These are phyloP conservation scores for Spatulosminthurus flaviceps DNA, from an alignment of 2,888 invertebrate genomes.

Conservation along the genomic window DNA sequence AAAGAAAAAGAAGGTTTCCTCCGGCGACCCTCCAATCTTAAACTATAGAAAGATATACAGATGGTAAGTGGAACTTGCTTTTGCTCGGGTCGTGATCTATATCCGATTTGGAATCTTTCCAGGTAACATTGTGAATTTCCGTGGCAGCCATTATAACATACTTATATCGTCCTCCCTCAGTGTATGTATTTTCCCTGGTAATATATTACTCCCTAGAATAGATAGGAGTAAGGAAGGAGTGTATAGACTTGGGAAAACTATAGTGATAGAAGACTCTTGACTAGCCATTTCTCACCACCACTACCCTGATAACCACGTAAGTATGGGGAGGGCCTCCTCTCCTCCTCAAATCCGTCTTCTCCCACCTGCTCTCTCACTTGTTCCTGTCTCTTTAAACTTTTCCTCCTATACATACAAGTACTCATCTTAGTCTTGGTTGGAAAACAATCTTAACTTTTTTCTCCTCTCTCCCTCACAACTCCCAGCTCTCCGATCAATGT, in stretches of 20 bases:
- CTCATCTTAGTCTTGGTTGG: background rate
- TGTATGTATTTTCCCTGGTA: conserved; percentile 25
- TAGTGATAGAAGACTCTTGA: conserved; percentile 1
- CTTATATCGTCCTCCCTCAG: conserved; percentile 52
- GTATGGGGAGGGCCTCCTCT: background rate
- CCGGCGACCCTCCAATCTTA: background rate
- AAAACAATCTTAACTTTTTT: background rate
- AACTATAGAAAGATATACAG: background rate
- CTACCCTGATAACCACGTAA: conserved; percentile 19
- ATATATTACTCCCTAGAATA: too few relatives aligned
- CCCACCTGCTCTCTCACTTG: conserved; percentile 8
- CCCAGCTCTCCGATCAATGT: background rate
- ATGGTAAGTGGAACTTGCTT: background rate
- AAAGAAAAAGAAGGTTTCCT: background rate
- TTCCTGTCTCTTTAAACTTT: conserved; percentile 54
- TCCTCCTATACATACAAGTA: background rate
- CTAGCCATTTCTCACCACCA: conserved; percentile 2
- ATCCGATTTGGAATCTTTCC: conserved; percentile 62
- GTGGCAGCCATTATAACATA: conserved; percentile 62
- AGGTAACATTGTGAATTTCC: conserved; percentile 62
- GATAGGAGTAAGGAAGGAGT: too few relatives aligned
- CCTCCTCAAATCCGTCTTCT: conserved; percentile 15
- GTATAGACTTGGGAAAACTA: background rate
- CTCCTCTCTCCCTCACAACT: background rate
- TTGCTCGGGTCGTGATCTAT: conserved; percentile 20